Evolutionary conservation across 2,797 vertebrate genomes (phyloP).

Genomic region (Harpagifer antarcticus): DNA sequence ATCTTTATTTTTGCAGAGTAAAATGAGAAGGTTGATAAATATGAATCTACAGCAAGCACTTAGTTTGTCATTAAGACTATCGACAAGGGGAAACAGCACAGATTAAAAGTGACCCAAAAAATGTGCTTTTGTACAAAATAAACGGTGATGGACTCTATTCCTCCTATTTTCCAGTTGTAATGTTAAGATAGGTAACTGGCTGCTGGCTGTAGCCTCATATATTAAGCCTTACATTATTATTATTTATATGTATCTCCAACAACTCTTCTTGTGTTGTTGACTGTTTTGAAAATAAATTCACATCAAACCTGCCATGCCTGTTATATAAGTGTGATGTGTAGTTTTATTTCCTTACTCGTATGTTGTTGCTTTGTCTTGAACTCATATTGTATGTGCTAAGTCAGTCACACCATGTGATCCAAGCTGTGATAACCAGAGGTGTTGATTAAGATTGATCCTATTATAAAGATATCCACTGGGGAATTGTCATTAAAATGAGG

Average conservation of each 20-base stretch:
- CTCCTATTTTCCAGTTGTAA: background rate
- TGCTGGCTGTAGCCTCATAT: background rate
- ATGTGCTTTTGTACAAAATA: too few relatives aligned
- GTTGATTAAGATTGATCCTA: constrained; percentile 34
- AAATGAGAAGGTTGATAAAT: background rate
- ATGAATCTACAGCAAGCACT: background rate
- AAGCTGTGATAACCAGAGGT: constrained; percentile 30
- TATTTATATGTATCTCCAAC: too few relatives aligned
- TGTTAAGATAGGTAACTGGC: background rate
- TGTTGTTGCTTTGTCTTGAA: constrained; percentile 9
- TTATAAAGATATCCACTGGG: constrained; percentile 5
- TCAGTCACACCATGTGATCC: constrained; percentile 28
- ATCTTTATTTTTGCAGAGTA: background rate
- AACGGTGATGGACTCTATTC: background rate
- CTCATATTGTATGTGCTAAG: background rate
- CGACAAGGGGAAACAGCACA: background rate
- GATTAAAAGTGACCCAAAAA: background rate
- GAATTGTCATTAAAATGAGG: background rate
- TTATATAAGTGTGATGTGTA: background rate
- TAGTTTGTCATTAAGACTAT: background rate
- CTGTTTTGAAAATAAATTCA: background rate
- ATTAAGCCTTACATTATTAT: too few relatives aligned
- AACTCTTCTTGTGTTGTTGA: constrained; percentile 1
- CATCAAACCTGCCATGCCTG: constrained; percentile 5
- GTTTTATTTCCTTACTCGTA: background rate